Evolutionary conservation across 1,140 invertebrate species (phyloP).

Genomic region (Phymastichus coffea): DNA sequence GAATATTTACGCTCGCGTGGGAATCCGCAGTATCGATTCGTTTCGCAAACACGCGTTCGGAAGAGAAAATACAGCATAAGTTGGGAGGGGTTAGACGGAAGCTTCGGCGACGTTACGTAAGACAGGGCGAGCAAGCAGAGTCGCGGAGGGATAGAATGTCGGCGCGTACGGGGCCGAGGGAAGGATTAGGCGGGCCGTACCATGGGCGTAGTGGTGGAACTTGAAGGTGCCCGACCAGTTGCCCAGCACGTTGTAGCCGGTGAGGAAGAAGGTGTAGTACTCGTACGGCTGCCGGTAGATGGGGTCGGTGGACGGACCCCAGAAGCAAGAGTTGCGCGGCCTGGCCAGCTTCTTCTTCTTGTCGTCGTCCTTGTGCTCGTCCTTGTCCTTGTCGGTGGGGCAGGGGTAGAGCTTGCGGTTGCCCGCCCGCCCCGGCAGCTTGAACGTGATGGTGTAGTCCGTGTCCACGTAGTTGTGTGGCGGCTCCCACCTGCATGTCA

Average conservation of each 20-base stretch:
- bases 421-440: constrained; percentile 47
- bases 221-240: constrained; percentile 52
- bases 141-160: too few relatives aligned
- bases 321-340: constrained; percentile 52
- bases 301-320: constrained; percentile 60
- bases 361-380: constrained; percentile 25
- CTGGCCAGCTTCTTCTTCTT: too few relatives aligned
- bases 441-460: constrained; percentile 59
- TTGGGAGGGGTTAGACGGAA: too few relatives aligned
- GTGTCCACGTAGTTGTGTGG: constrained; percentile 58
- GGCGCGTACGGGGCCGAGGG: too few relatives aligned
- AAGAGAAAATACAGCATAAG: too few relatives aligned
- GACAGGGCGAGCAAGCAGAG: too few relatives aligned
- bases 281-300: constrained; percentile 63
- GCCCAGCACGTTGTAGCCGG: constrained; percentile 60
- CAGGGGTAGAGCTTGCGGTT: constrained; percentile 43
- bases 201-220: constrained; percentile 64
- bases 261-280: constrained; percentile 60
- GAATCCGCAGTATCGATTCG: too few relatives aligned
- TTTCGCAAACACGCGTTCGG: too few relatives aligned
- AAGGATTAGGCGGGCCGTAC: too few relatives aligned
- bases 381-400: constrained; percentile 29
- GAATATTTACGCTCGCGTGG: too few relatives aligned
- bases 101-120: too few relatives aligned
- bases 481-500: constrained; percentile 66